Base-by-base conservation (phyloP, 2,888 invertebrate species). In the Frankliniella intonsa region DNA sequence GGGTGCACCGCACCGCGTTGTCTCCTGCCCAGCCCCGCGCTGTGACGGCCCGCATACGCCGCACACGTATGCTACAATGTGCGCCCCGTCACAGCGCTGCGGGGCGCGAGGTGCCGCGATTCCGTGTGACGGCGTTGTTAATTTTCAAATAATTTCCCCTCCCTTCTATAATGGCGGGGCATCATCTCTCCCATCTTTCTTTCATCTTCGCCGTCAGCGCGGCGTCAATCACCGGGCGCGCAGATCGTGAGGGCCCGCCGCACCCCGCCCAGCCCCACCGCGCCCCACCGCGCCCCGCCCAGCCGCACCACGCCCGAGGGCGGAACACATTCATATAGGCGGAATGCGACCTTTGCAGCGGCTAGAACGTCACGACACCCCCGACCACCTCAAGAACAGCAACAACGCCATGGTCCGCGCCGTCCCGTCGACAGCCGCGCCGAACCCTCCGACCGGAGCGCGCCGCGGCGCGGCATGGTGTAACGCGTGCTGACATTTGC, bases 281-380 rank as follows among this genome's bases (percentile, higher is more conserved):
- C 69, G 25, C 69, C 69, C 22, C 69, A 9, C n/a, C 69, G 22
- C 69, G 7, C 22, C 22, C 2, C 65, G 2, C 19, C 69, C 69
- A 3, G 69, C 69, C 69, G n/a, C 69, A 12, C 25, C 22, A 11
- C 22, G 22, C 69, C 69, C 22, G 11, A 25, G 69, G 69, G 69
- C 69, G 69, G 69, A 76, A 76, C 69, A 76, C 69, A 76, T 76
- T 76, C 69, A 25, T 76, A 76, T 25, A 25, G 17, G 62, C 25
- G 69, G 69, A 76, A 76, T 76, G 69, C 69, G 69, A 76, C 69
- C 69, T 76, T 76, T 76, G 69, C 69, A 25, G 25, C 17, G 62
- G 17, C 19, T 14, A 7, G 62, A 7, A 62, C 38, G 38, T 38
- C 38, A 62, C n/a, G 62, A 62, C 19, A 62, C 7, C 19, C 62